Conservation (phyloP, 1,140 invertebrate species). For the Caerostris extrusa region DNA sequence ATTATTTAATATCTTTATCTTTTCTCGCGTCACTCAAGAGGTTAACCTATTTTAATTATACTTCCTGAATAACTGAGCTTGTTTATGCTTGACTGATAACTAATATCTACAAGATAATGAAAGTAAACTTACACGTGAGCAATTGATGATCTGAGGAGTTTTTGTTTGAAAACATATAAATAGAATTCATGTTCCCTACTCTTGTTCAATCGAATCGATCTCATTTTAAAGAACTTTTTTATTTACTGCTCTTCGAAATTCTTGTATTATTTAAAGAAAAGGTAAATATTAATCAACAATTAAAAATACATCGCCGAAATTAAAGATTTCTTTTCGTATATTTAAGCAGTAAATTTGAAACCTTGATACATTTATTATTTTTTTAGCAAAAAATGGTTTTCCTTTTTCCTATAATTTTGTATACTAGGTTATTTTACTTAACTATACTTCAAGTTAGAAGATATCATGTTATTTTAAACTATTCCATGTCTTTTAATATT, state of each 20-base stretch:
- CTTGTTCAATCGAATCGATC: neutral
- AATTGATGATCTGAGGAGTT: neutral
- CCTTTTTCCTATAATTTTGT: too few relatives aligned
- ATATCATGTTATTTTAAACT: too few relatives aligned
- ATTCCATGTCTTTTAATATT: too few relatives aligned
- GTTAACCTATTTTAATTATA: neutral
- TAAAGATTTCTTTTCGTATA: too few relatives aligned
- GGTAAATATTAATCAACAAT: neutral
- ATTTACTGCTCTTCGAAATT: neutral
- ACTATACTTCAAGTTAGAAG: too few relatives aligned
- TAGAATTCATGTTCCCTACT: neutral
- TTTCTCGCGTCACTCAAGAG: neutral
- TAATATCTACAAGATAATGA: conserved; percentile 5
- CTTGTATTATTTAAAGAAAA: neutral
- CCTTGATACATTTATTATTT: too few relatives aligned
- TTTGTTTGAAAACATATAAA: neutral
- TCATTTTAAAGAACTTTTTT: neutral
- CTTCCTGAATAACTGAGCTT: neutral
- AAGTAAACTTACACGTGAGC: conserved; percentile 3
- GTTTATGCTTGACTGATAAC: neutral
- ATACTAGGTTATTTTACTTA: too few relatives aligned
- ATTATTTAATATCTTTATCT: neutral
- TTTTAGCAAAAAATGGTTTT: too few relatives aligned
- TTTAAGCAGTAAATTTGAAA: too few relatives aligned
- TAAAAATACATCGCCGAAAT: too few relatives aligned